A percentile compares a stretch with the other conserved stretches of the same genome.
These are phyloP conservation scores for Pangasius krempfi DNA, from an alignment of 2,797 vertebrate species.

Conservation along the genomic window DNA sequence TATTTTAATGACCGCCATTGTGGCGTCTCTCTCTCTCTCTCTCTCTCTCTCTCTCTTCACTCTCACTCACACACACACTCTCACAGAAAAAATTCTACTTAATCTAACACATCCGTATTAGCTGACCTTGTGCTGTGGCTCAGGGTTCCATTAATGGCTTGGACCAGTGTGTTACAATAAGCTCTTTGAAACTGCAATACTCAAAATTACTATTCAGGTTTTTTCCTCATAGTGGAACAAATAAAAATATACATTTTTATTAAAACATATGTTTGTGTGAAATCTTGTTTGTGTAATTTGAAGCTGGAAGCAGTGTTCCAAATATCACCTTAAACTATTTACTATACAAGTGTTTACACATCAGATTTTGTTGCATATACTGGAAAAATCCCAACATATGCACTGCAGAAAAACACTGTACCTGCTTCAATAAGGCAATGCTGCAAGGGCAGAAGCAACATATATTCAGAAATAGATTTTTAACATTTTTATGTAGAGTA, in stretches of 20 bases:
- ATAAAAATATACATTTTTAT: not conserved
- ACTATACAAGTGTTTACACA: not conserved
- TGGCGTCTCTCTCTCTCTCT: constrained; percentile 56
- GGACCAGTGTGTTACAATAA: not conserved
- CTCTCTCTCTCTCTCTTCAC: not conserved
- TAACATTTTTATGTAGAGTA: not conserved
- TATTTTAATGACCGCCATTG: constrained; percentile 74
- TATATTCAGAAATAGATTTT: not conserved
- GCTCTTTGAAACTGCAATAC: not conserved
- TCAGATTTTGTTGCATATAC: not conserved
- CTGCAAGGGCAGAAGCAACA: not conserved
- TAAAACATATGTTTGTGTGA: not conserved
- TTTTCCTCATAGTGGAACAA: not conserved
- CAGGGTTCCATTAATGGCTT: not conserved
- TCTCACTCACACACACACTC: not conserved
- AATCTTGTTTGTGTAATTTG: not conserved
- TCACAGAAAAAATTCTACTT: constrained; percentile 1
- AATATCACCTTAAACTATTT: not conserved
- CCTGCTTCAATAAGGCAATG: not conserved
- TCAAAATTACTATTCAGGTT: not conserved
- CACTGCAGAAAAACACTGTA: not conserved
- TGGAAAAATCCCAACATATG: not conserved
- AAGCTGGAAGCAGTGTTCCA: not conserved
- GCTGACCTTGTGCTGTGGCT: not conserved
- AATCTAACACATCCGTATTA: not conserved